A percentile compares a stretch with the other conserved stretches of the same genome.
These are phyloP conservation scores for Schizothorax lantsangensis DNA, from an alignment of 2,797 vertebrate genomes.

Conservation along the genomic window DNA sequence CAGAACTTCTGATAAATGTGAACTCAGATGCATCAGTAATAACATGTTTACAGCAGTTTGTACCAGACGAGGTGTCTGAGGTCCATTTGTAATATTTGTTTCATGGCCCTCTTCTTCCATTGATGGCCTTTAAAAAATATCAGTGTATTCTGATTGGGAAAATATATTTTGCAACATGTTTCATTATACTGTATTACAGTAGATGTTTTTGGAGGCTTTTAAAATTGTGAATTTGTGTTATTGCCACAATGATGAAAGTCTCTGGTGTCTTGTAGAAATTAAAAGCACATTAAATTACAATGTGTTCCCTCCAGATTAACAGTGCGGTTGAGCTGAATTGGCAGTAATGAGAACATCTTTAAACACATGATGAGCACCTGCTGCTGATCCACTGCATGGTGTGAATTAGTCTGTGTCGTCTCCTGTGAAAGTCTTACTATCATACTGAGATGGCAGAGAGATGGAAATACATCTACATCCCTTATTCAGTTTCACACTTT, in stretches of 20 bases:
- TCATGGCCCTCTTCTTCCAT: not conserved
- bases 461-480: not conserved
- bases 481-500: not conserved
- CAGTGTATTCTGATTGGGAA: not conserved
- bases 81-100: not conserved
- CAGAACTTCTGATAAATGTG: too few species aligned
- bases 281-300: slow-evolving; percentile 14
- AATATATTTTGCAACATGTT: not conserved
- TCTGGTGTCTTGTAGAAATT: slow-evolving; percentile 25
- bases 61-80: not conserved
- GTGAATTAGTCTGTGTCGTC: not conserved
- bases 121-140: not conserved
- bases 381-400: not conserved
- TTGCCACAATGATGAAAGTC: slow-evolving; percentile 4
- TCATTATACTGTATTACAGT: too few species aligned
- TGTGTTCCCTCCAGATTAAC: slow-evolving; percentile 30
- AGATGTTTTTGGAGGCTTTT: not conserved
- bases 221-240: not conserved
- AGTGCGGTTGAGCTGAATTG: not conserved
- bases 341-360: not conserved
- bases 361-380: slow-evolving; percentile 4
- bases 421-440: not conserved
- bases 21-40: not conserved
- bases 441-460: not conserved
- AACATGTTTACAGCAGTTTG: not conserved